Base-by-base conservation (phyloP, 2,113 vertebrate species). In the Lagopus muta region DNA sequence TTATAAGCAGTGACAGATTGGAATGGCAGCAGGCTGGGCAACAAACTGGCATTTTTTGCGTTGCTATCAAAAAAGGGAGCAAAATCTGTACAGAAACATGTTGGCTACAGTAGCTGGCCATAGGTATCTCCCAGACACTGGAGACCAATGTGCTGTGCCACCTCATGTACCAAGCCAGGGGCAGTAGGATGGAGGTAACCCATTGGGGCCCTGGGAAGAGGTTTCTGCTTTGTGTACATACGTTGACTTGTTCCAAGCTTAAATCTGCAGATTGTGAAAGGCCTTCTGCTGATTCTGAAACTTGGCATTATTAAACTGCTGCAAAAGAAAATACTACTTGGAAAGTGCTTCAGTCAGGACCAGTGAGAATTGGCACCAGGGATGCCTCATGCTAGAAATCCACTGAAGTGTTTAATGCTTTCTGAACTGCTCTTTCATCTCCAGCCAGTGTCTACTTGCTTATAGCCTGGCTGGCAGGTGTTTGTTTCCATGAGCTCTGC, bases 1-100 rank as follows among this genome's bases (percentile, higher is more conserved):
- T 94, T 96, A 90, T 92, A 95, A 86, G 55, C 71, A 74, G 24
- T 92, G 83, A 87, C 54, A 58, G 90, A 88, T 61, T 34, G 58
- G 78, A 80, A 73, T 86, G 84, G 78, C 61, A 95, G 71, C 40
- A 74, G 58, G 30, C 62, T 87, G 64, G 71, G 66, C 69, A 82
- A 45, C 65, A 76, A 79, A 74, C 50, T 71, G 52, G 22, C 27
- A 27, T 20, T 83, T 88, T 86, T 80, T 94, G 58, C 30, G 30
- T 92, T 88, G 30, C 58, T 94, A 22, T 74, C 66, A 92, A 84
- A 67, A 73, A 92, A 92, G 66, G 71, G 40, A 91, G 25, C 82
- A 82, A 64, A 85, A 62, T 82, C 24, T 69, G 42, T 6, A 70
- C 24, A 28, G 58, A 89, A 13, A 4, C 2, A 19, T 4, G 2